Evolutionary conservation across 2,113 vertebrate genomes (phyloP), one percentile per base, ranked within the genome.

Genomic region (Elgaria multicarinata): DNA sequence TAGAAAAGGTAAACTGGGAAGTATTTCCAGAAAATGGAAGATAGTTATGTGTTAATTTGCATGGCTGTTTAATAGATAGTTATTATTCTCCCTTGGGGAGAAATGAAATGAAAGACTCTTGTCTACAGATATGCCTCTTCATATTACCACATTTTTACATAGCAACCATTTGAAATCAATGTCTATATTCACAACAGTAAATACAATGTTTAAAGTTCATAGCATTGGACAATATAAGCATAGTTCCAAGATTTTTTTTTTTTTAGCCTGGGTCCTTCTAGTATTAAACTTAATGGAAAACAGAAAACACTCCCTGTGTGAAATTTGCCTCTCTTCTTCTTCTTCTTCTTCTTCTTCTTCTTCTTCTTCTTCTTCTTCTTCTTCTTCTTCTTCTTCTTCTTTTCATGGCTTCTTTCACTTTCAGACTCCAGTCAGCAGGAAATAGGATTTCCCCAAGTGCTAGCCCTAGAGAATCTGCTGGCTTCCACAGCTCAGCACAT

Each of bases 101-200:
- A 9, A 91, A 46, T 72, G 1, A 91, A 86, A 92, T 26, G 84
- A 94, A 88, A 4, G 0, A 85, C 89, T 87, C 22, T n/a, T 0
- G 77, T 46, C 82, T 83, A 90, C 0, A 86, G 1, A 9, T 28
- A 33, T 7, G 3, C 0, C 75, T 91, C 58, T 78, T 0, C 36
- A 28, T 53, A 53, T 36, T 28, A 8, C 69, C 33, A 24, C 14
- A 12, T 86, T 12, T 86, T 86, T 62, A 6, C 9, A 72, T 92
- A 85, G 93, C 78, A 91, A 87, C 24, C 26, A 89, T 1, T 85
- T 93, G 88, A 94, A 92, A 87, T 62, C 58, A 62, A 62, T 62
- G 58, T 62, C 9, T 62, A 62, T 3, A 62, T 62, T 62, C 16
- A 62, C 58, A 62, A 62, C 16, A 62, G 58, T 62, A 20, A 62